Percentiles rank a stretch among this genome's conserved stretches.
Evolutionary conservation across 2,113 vertebrate genomes (phyloP).

Genomic region (Aythya baeri): DNA sequence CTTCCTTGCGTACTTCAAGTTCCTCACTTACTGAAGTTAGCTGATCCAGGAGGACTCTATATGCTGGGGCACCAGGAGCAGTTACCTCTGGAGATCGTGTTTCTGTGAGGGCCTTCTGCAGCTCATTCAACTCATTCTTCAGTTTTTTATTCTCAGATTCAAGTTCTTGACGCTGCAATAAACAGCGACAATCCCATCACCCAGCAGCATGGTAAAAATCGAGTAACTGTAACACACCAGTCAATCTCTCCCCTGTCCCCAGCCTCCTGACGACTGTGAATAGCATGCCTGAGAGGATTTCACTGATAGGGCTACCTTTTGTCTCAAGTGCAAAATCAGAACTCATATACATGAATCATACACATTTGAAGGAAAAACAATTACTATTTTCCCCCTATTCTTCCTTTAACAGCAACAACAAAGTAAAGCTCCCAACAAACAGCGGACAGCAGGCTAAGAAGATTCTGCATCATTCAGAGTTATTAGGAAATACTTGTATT

Average conservation of each 20-base stretch:
- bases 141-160: slow-evolving; percentile 99
- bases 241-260: background rate
- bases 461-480: background rate
- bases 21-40: slow-evolving; percentile 92
- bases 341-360: background rate
- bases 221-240: background rate
- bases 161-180: slow-evolving; percentile 91
- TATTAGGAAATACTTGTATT: background rate
- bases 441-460: background rate
- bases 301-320: background rate
- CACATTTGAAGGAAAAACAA: background rate
- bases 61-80: slow-evolving; percentile 89
- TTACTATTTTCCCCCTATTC: background rate
- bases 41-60: slow-evolving; percentile 94
- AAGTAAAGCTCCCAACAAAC: background rate
- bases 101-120: slow-evolving; percentile 89
- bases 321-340: background rate
- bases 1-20: slow-evolving; percentile 96
- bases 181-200: background rate
- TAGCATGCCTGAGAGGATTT: background rate
- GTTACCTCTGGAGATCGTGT: slow-evolving; percentile 80
- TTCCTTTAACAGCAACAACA: background rate
- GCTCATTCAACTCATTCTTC: slow-evolving; percentile 91
- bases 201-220: background rate
- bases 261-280: background rate